phyloP scores from a whole-genome alignment of 2,113 vertebrate genomes.

The Pseudorectes ferrugineus region DNA sequence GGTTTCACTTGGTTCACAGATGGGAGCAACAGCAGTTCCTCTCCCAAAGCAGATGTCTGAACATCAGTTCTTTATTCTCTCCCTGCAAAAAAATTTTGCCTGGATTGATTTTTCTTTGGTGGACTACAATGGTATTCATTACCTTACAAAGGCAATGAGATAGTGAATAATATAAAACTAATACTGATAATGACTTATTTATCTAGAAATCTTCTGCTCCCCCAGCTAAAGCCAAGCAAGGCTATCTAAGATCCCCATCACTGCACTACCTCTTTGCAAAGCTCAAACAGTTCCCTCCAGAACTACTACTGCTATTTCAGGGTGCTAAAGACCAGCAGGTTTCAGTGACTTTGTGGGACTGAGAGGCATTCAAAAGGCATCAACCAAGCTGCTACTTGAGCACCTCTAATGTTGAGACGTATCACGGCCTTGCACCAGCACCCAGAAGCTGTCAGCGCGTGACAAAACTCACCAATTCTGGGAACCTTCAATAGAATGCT shows the following conservation, averaged over 20 bases:
- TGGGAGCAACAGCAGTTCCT: neutral
- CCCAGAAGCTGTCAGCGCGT: neutral
- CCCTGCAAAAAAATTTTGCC: neutral
- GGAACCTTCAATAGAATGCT: neutral
- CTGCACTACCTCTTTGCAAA: neutral
- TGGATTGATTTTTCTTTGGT: neutral
- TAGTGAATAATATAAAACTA: neutral
- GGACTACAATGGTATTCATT: neutral
- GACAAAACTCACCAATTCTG: neutral
- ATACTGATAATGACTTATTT: neutral
- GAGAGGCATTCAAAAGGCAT: neutral
- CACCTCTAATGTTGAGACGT: fast-evolving
- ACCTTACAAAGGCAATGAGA: neutral
- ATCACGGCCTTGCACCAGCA: neutral
- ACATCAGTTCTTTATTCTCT: neutral
- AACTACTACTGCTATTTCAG: neutral
- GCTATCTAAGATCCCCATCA: neutral
- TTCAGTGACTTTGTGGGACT: neutral
- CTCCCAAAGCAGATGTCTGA: neutral
- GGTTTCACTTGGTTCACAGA: neutral
- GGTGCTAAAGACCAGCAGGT: neutral
- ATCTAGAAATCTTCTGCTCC: neutral
- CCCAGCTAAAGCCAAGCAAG: neutral
- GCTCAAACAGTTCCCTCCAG: neutral
- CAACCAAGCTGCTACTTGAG: neutral